These are phyloP conservation scores for Hyles lineata DNA, from an alignment of 2,888 invertebrate species.

Conservation along the genomic window DNA sequence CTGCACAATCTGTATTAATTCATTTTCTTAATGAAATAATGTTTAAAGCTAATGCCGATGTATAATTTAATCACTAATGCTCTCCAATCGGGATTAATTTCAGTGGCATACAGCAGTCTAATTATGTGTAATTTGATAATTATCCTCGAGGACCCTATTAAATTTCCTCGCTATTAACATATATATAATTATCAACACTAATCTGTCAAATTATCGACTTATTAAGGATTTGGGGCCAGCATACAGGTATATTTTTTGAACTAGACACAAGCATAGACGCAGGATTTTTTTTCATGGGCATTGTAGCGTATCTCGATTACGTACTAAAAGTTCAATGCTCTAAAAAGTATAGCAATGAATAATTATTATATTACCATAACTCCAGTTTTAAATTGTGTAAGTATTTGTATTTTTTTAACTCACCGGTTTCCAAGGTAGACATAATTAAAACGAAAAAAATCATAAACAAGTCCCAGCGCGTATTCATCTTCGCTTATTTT, in stretches of 20 bases:
- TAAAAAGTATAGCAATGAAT: conserved; percentile 5
- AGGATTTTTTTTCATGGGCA: neutral
- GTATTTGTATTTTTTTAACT: conserved; percentile 47
- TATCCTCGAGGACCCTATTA: conserved; percentile 17
- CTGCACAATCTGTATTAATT: neutral
- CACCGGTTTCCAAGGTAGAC: conserved; percentile 61
- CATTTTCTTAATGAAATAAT: neutral
- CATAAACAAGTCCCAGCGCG: conserved; percentile 62
- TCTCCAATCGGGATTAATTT: conserved; percentile 3
- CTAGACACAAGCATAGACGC: neutral
- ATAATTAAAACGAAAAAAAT: conserved; percentile 63
- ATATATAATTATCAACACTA: neutral
- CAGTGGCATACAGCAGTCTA: conserved; percentile 13
- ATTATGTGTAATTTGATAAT: conserved; percentile 24
- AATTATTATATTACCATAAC: conserved; percentile 20
- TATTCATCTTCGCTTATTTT: conserved; percentile 64
- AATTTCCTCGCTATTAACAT: neutral
- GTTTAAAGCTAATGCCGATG: neutral
- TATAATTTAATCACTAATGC: neutral
- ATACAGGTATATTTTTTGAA: neutral
- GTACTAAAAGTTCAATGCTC: conserved; percentile 21
- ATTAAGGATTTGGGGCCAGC: neutral
- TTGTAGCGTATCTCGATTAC: neutral
- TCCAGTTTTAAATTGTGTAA: neutral
- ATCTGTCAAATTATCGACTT: neutral